phyloP scores from a whole-genome alignment of 2,888 invertebrate species.

The Andrena trimmerana region DNA sequence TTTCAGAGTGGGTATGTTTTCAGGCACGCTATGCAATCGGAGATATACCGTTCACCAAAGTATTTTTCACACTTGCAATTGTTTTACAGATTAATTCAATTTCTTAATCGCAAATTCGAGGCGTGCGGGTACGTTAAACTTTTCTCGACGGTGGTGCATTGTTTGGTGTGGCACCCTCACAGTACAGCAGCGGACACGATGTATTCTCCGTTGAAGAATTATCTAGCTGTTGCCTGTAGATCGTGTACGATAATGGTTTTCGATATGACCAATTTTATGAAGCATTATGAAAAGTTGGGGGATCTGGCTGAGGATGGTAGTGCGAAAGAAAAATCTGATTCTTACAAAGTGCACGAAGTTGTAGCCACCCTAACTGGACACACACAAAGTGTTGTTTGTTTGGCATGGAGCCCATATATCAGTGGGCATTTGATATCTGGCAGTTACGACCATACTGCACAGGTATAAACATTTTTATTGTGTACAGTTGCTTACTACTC shows the following conservation, averaged over 20 bases:
- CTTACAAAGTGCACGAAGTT: conserved; percentile 69
- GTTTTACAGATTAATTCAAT: conserved; percentile 76
- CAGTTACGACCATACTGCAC: conserved; percentile 89
- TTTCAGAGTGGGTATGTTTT: conserved; percentile 87
- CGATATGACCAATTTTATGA: conserved; percentile 79
- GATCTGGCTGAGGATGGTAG: conserved; percentile 26
- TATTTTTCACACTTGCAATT: neutral
- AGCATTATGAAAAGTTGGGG: conserved; percentile 34
- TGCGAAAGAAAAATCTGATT: conserved; percentile 7
- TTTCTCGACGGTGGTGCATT: conserved; percentile 88
- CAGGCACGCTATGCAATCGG: neutral
- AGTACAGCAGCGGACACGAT: conserved; percentile 87
- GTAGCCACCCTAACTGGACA: conserved; percentile 86
- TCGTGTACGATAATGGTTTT: conserved; percentile 86
- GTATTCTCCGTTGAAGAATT: conserved; percentile 87
- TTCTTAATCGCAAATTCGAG: conserved; percentile 72
- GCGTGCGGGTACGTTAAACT: conserved; percentile 82
- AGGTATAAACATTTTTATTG: conserved; percentile 85
- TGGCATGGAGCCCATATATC: conserved; percentile 90
- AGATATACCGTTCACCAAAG: neutral
- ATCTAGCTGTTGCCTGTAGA: conserved; percentile 88
- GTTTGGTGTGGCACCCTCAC: conserved; percentile 91
- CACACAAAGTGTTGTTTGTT: conserved; percentile 86
- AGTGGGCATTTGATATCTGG: conserved; percentile 89
- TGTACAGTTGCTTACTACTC: neutral